Percentiles rank a stretch among this genome's conserved stretches.
These are phyloP conservation scores for Brachyalestes nurse DNA, from an alignment of 2,797 vertebrate genomes.

Conservation along the genomic window DNA sequence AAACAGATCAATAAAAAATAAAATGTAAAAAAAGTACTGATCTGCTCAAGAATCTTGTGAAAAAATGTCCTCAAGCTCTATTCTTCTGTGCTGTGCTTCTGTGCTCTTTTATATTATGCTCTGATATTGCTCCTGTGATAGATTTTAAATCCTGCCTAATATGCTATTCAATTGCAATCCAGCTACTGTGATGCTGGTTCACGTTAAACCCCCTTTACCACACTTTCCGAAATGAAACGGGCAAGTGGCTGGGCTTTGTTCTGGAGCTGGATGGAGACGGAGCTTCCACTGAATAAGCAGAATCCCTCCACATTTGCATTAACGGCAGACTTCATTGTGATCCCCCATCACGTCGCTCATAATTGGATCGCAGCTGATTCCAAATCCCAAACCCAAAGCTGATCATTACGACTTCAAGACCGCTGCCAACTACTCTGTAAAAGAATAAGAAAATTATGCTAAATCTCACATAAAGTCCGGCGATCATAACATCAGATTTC, in stretches of 20 bases:
- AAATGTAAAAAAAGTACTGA: slow-evolving; percentile 19
- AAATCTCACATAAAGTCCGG: slow-evolving; percentile 16
- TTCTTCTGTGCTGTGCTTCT: slow-evolving; percentile 38
- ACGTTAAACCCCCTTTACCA: slow-evolving; percentile 14
- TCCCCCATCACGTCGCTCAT: slow-evolving; percentile 36
- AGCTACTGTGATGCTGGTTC: slow-evolving; percentile 15
- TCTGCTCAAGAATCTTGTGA: slow-evolving; percentile 13
- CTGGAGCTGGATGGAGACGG: not conserved
- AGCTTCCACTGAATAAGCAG: slow-evolving; percentile 16
- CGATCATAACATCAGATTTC: slow-evolving; percentile 23
- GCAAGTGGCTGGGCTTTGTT: not conserved
- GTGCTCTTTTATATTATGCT: slow-evolving; percentile 52
- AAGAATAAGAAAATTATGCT: slow-evolving; percentile 37
- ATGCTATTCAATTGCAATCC: not conserved
- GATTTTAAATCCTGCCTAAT: slow-evolving; percentile 18
- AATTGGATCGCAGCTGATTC: slow-evolving; percentile 39
- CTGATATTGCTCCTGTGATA: slow-evolving; percentile 14
- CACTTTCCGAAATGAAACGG: slow-evolving; percentile 14
- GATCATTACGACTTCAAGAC: slow-evolving; percentile 36
- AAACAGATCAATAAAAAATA: slow-evolving; percentile 45
- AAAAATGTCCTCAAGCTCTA: slow-evolving; percentile 32
- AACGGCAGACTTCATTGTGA: slow-evolving; percentile 26
- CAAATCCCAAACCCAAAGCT: slow-evolving; percentile 39
- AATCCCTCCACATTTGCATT: slow-evolving; percentile 24
- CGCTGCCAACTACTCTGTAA: slow-evolving; percentile 23